Base-by-base conservation (phyloP, 2,113 vertebrate genomes). In the Rhinopomastus cyanomelas region DNA sequence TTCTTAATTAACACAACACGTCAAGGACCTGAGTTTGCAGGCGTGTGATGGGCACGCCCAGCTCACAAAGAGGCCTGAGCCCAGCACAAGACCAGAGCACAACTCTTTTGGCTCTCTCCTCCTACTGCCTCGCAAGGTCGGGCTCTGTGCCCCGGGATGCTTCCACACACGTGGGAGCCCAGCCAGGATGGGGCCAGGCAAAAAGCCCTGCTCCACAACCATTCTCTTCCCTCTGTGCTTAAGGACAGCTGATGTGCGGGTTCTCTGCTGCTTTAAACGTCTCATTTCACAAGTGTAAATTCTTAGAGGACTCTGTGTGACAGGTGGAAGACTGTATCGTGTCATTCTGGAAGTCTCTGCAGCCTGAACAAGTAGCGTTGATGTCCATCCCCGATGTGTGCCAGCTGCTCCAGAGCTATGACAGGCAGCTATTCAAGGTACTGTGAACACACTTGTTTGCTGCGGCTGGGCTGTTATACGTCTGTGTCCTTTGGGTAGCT, bases 261-360 rank as follows among this genome's bases (percentile, higher is more conserved):
- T 30, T 16, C 42, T 76, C 69, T 75, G 42, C 20, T 69, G 77
- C 75, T n/a, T 48, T 34, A 27, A 3, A 3, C n/a, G 46, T 94
- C 18, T 29, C 4, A 5, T 87, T 86, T 76, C 71, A 39, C 36
- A 39, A 66, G n/a, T 12, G 37, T 65, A 62, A 86, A 87, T 68
- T 85, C 68, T 83, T 46, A 14, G 67, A 87, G 30, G 36, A 61
- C 39, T 92, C 80, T 93, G 69, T 72, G 36, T 5, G 8, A 65
- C 85, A 97, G 97, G 97, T 97, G 53, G 77, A 96, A 81, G 85
- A 49, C 37, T 94, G 72, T 39, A 94, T 98, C 65, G 67, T 44
- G 20, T 95, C 96, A 21, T 97, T 97, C 94, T 97, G 97, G 97
- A 97, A 94, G 29, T 97, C 96, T 89, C 90, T 97, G 84, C 94